Base-by-base conservation (phyloP, 2,113 vertebrate species). In the Sinocyclocheilus anshuiensis region DNA sequence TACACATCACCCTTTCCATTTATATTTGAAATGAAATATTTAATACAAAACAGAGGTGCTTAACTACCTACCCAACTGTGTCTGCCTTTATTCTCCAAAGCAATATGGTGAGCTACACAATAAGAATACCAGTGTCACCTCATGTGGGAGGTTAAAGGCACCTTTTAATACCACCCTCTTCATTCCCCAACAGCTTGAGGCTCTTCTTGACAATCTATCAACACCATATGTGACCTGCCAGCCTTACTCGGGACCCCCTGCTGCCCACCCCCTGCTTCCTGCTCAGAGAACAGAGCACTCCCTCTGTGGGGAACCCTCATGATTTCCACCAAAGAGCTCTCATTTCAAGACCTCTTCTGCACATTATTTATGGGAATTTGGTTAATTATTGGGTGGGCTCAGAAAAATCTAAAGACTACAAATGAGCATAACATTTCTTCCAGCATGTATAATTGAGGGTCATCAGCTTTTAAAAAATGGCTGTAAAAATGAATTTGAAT, bases 181-280 rank as follows among this genome's bases (percentile, higher is more conserved):
- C 33, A 13, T 81, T 79, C 72, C 4, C n/a, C 22, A 39, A 53
- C 24, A 29, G 61, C 59, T 48, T 48, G 57, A 87, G 29, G 55
- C 16, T 71, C 50, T 61, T 59, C 42, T 36, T 85, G 78, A 76
- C 82, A 86, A 13, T 6, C 48, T 59, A 39, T 65, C 53, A 71
- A 15, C 55, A 63, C 74, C 87, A 79, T 83, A 72, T 61, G 72
- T 76, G 67, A 81, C 39, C 82, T 84, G 83, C 42, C 77, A 81
- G 83, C 77, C 39, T 75, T 74, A 33, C 0, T 1, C 15, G 33
- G 57, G 57, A 84, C 78, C 78, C 59, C 69, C 69, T 85, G 83
- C 77, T 74, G 75, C 22, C 75, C 50, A 36, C 39, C 67, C 53
- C 33, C 81, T 57, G 65, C 39, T 79, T 20, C 20, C 24, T 75